phyloP scores from a whole-genome alignment of 2,113 vertebrate species.

The Albula glossodonta region DNA sequence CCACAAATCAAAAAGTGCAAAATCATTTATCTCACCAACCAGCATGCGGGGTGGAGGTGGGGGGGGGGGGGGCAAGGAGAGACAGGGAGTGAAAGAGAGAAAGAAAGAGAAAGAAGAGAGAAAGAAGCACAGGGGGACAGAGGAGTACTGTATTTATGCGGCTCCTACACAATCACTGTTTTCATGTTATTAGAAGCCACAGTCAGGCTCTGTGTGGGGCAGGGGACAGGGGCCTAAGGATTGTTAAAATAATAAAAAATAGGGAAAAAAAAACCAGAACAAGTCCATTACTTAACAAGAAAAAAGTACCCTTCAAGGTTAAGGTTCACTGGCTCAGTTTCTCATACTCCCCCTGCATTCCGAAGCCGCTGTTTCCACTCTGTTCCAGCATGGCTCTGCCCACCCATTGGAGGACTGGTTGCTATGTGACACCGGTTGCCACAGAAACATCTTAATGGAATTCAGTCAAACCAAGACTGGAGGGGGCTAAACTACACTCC shows the following conservation, averaged over 20 bases:
- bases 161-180: neutral
- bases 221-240: neutral
- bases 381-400: neutral
- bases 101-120: neutral
- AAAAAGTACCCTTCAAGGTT: constrained; percentile 32
- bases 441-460: constrained; percentile 67
- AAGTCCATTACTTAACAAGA: constrained; percentile 8
- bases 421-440: constrained; percentile 64
- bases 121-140: neutral
- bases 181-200: constrained; percentile 20
- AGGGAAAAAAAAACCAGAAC: constrained; percentile 11
- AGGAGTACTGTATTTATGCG: constrained; percentile 26
- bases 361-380: constrained; percentile 36
- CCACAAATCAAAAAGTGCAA: constrained; percentile 26
- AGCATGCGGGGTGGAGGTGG: neutral
- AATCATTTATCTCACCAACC: neutral
- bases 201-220: neutral
- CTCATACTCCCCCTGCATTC: constrained; percentile 42
- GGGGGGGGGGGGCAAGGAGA: too few relatives aligned
- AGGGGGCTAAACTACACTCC: constrained; percentile 26
- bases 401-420: constrained; percentile 53
- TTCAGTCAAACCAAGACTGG: constrained; percentile 58
- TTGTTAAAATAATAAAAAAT: neutral
- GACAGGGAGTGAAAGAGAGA: neutral
- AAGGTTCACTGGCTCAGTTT: constrained; percentile 38